These are phyloP conservation scores for Meganola albula DNA, from an alignment of 2,888 invertebrate species.

Conservation along the genomic window DNA sequence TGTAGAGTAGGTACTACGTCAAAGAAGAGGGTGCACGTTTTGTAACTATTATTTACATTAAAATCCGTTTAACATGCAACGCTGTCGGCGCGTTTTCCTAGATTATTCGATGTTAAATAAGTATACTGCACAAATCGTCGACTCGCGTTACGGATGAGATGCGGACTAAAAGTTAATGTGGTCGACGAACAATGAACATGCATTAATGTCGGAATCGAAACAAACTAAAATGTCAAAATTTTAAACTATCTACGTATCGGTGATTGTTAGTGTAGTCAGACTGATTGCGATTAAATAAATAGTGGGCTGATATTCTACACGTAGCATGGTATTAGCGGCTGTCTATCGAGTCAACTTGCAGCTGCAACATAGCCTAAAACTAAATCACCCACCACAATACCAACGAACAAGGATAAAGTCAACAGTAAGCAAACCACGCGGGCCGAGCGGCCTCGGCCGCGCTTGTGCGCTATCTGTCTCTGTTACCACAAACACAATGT, in stretches of 20 bases:
- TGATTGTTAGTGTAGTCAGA: conserved; percentile 58
- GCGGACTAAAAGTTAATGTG: conserved; percentile 44
- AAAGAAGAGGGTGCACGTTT: conserved; percentile 33
- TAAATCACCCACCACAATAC: conserved; percentile 66
- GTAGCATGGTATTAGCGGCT: conserved; percentile 65
- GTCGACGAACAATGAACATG: conserved; percentile 50
- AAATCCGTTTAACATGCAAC: conserved; percentile 36
- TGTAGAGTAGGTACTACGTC: conserved; percentile 30
- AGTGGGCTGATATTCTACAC: conserved; percentile 74
- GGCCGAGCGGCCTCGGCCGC: conserved; percentile 39
- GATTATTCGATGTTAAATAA: conserved; percentile 28
- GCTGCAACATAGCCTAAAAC: conserved; percentile 62
- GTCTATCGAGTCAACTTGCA: conserved; percentile 53
- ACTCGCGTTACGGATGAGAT: conserved; percentile 29
- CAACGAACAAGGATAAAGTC: conserved; percentile 58
- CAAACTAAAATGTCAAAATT: conserved; percentile 43
- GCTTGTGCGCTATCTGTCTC: conserved; percentile 42
- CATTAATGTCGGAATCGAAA: conserved; percentile 37
- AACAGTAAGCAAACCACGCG: conserved; percentile 58
- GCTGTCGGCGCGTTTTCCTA: conserved; percentile 29
- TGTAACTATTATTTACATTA: conserved; percentile 34
- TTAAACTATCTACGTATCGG: conserved; percentile 45
- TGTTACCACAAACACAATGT: conserved; percentile 69
- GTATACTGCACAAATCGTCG: conserved; percentile 44
- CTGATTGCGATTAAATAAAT: conserved; percentile 49